Evolutionary conservation across 2,797 vertebrate genomes (phyloP), one percentile per base, ranked within the genome.

Genomic region (Chaetophractus vellerosus): DNA sequence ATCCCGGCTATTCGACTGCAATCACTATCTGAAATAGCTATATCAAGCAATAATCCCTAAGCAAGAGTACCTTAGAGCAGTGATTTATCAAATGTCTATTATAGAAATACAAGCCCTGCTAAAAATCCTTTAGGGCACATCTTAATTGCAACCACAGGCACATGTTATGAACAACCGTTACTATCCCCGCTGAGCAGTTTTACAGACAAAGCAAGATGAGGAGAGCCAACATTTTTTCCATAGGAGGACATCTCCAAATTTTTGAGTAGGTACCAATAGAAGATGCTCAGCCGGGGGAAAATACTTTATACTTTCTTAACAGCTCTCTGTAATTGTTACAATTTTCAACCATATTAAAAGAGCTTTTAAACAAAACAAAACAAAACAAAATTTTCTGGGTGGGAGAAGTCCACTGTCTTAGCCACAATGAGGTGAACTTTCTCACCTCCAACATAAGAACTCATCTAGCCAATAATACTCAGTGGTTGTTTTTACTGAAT

Each of bases 191-290:
- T 96, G 95, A 96, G 74, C 69, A 92, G 23, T 96, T 97, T 95
- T n/a, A 92, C 95, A 97, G 96, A 88, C 66, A 45, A 45, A 45
- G 59, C 82, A 79, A 92, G 69, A 83, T 28, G 26, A 83, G n/a
- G 9, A 66, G 63, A 6, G 94, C 94, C 95, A 95, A 97, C 94
- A 95, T 97, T 91, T 97, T 96, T 97, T 97, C 97, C 95, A 95
- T 92, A 96, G 88, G 94, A 96, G 64, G 75, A 96, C 91, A 91
- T 86, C 81, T 95, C 75, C 26, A 91, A 75, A 92, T 92, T 96
- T 95, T 96, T 95, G 95, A 96, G 59, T 83, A 88, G 89, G n/a
- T 83, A 96, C 88, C 80, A 96, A 50, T 59, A 81, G 96, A 90
- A 69, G 76, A 93, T 72, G 64, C 82, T 74, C 86, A 95, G 41